phyloP scores from a whole-genome alignment of 2,888 invertebrate genomes.

The Griposia aprilina region DNA sequence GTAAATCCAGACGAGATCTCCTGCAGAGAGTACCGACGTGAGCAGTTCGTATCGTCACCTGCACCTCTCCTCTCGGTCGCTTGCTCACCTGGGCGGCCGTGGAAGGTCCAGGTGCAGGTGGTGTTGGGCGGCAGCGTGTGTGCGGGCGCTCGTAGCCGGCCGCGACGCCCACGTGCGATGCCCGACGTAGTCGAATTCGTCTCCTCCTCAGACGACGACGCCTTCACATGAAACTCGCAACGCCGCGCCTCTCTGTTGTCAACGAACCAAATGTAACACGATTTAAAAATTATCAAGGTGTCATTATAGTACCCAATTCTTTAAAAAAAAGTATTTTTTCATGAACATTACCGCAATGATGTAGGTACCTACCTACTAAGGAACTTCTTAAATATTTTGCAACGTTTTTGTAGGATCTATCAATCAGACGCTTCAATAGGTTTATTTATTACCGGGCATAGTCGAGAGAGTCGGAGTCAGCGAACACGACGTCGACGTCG shows the following conservation, averaged over 20 bases:
- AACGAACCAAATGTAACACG: not conserved
- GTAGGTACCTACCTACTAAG: not conserved
- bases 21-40: slow-evolving; percentile 70
- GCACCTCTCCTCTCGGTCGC: too few relatives aligned
- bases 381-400: not conserved
- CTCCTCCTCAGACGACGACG: slow-evolving; percentile 92
- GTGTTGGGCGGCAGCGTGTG: slow-evolving; percentile 96
- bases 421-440: not conserved
- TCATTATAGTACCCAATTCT: not conserved
- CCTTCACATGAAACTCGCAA: slow-evolving; percentile 95
- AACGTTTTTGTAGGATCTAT: not conserved
- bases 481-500: slow-evolving; percentile 95
- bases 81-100: slow-evolving; percentile 91
- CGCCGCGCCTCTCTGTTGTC: slow-evolving; percentile 87
- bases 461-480: slow-evolving; percentile 96
- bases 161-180: slow-evolving; percentile 93
- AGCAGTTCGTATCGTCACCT: not conserved
- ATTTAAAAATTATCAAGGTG: not conserved
- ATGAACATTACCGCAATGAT: not conserved
- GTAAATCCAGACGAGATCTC: slow-evolving; percentile 96
- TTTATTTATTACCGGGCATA: slow-evolving; percentile 91
- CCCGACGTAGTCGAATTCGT: slow-evolving; percentile 84
- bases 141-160: slow-evolving; percentile 94
- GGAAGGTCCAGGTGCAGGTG: slow-evolving; percentile 96
- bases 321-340: not conserved